phyloP scores from a whole-genome alignment of 2,113 vertebrate genomes.

The Polypterus senegalus region DNA sequence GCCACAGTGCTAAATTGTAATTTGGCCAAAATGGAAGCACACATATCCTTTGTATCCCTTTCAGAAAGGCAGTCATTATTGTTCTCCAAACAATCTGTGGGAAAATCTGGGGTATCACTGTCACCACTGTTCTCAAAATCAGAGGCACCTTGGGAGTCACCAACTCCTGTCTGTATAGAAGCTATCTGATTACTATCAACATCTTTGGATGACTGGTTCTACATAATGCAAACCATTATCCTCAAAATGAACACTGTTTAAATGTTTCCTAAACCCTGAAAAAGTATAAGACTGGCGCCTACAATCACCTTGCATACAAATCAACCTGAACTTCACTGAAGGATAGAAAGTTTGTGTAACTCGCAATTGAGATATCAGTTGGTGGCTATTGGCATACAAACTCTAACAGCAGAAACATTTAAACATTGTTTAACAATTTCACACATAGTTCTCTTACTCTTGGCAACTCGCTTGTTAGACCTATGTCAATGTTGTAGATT shows the following conservation, averaged over 20 bases:
- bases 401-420: conserved; percentile 16
- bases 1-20: neutral
- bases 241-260: neutral
- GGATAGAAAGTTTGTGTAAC: neutral
- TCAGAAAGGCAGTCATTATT: too few relatives aligned
- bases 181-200: too few relatives aligned
- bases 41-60: too few relatives aligned
- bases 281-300: conserved; percentile 1
- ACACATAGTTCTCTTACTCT: conserved; percentile 1
- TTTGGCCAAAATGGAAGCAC: neutral
- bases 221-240: too few relatives aligned
- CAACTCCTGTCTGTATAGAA: too few relatives aligned
- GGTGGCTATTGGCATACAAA: conserved; percentile 3
- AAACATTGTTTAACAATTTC: conserved; percentile 4
- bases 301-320: neutral
- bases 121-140: too few relatives aligned
- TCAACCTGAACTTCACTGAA: too few relatives aligned
- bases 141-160: too few relatives aligned
- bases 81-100: too few relatives aligned
- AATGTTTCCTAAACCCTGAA: conserved; percentile 2
- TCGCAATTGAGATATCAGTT: conserved; percentile 1
- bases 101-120: too few relatives aligned
- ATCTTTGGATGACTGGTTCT: too few relatives aligned
- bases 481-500: conserved; percentile 20
- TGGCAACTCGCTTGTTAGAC: conserved; percentile 16